Conservation (phyloP, 2,113 vertebrate genomes). For the Indicator indicator region DNA sequence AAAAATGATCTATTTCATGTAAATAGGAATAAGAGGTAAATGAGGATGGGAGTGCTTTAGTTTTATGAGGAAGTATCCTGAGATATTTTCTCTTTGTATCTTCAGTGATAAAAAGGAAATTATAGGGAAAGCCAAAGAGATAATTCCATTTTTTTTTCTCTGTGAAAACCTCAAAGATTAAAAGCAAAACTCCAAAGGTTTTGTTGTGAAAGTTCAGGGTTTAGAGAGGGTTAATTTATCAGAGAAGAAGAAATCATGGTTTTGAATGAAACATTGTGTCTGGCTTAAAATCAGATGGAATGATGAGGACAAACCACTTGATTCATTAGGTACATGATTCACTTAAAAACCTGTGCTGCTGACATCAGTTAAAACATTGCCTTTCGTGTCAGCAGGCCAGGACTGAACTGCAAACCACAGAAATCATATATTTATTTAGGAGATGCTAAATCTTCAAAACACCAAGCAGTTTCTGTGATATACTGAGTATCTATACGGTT, state of each 20-base stretch:
- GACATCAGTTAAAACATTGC: slow-evolving; percentile 6
- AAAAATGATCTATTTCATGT: neutral
- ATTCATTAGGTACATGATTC: slow-evolving; percentile 9
- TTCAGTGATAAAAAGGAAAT: neutral
- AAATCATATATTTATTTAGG: slow-evolving; percentile 10
- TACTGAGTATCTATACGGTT: neutral
- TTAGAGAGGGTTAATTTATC: neutral
- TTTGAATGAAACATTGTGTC: slow-evolving; percentile 6
- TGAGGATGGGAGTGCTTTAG: neutral
- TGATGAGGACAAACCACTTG: neutral
- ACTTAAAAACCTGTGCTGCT: neutral
- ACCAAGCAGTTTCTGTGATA: neutral
- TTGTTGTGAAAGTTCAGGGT: neutral
- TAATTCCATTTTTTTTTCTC: neutral
- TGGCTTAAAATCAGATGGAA: neutral
- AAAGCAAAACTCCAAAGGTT: neutral
- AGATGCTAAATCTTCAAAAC: slow-evolving; percentile 10
- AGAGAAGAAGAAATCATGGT: neutral
- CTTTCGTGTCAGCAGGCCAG: neutral
- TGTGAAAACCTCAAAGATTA: neutral
- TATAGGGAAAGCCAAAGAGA: neutral
- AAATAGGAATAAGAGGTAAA: neutral
- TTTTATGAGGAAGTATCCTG: neutral
- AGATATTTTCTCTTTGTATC: neutral
- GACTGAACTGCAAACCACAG: neutral